A percentile compares a stretch with the other conserved stretches of the same genome.
phyloP scores from a whole-genome alignment of 1,140 invertebrate species.

The Diorhabda carinulata region DNA sequence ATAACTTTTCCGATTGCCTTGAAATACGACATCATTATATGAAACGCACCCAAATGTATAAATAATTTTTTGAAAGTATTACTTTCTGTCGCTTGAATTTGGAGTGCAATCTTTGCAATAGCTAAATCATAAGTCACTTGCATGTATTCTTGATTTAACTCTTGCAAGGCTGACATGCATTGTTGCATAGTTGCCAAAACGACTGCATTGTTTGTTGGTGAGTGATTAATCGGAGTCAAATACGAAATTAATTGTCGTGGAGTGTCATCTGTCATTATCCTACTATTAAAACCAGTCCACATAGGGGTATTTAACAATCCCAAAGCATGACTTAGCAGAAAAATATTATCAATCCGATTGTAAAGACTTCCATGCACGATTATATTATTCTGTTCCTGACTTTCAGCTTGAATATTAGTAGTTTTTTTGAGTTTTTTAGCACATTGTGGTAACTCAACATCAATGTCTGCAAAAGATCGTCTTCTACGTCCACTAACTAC shows the following conservation, averaged over 20 bases:
- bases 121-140: too few species aligned
- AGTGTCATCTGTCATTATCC: slow-evolving; percentile 12
- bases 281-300: slow-evolving; percentile 6
- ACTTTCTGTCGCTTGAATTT: slow-evolving; percentile 27
- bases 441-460: too few species aligned
- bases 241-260: slow-evolving; percentile 30
- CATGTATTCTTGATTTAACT: too few species aligned
- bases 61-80: slow-evolving; percentile 29
- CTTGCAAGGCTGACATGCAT: too few species aligned
- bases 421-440: too few species aligned
- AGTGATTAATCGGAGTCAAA: slow-evolving; percentile 37
- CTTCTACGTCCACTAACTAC: too few species aligned
- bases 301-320: slow-evolving; percentile 29
- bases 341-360: slow-evolving; percentile 22
- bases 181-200: slow-evolving; percentile 9
- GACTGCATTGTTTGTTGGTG: slow-evolving; percentile 36
- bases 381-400: too few species aligned
- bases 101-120: slow-evolving; percentile 45
- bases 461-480: too few species aligned
- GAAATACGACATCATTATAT: slow-evolving; percentile 32
- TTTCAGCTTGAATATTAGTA: too few species aligned
- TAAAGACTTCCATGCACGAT: neutral
- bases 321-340: slow-evolving; percentile 29
- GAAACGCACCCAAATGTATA: slow-evolving; percentile 40
- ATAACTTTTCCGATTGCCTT: slow-evolving; percentile 39